phyloP scores from a whole-genome alignment of 2,888 invertebrate genomes.

The Volucella bombylans region DNA sequence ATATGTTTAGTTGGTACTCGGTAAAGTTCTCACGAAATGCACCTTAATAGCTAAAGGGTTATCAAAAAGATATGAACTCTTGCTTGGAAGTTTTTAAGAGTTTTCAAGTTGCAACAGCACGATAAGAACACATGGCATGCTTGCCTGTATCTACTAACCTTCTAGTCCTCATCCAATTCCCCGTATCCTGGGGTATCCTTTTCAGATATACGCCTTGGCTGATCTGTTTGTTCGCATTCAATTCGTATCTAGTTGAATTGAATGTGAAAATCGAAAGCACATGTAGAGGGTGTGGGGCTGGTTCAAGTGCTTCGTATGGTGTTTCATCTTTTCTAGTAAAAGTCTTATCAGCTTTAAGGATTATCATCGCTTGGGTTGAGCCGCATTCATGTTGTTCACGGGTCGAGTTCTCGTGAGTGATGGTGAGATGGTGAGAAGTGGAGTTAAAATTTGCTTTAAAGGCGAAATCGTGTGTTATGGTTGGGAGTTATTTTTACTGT shows the following conservation, averaged over 20 bases:
- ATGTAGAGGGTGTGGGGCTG: slow-evolving; percentile 12
- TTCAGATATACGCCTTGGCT: slow-evolving; percentile 8
- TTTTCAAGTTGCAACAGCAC: slow-evolving; percentile 37
- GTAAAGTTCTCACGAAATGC: slow-evolving; percentile 66
- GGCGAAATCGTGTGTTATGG: slow-evolving; percentile 6
- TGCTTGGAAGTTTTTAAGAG: slow-evolving; percentile 44
- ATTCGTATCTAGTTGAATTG: slow-evolving; percentile 43
- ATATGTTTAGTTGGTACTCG: slow-evolving; percentile 57
- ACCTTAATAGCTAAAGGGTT: slow-evolving; percentile 71
- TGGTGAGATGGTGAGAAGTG: background rate
- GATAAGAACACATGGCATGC: slow-evolving; percentile 3
- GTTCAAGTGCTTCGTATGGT: slow-evolving; percentile 41
- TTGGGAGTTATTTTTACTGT: background rate
- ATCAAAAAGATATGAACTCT: slow-evolving; percentile 67
- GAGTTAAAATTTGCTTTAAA: slow-evolving; percentile 1
- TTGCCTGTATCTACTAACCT: background rate
- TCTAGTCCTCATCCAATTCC: background rate
- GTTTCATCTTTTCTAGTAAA: slow-evolving; percentile 46
- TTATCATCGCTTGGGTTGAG: slow-evolving; percentile 58
- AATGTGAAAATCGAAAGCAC: slow-evolving; percentile 65
- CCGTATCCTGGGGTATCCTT: slow-evolving; percentile 13
- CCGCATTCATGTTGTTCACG: slow-evolving; percentile 39
- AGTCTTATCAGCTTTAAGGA: slow-evolving; percentile 63
- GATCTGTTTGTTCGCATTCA: slow-evolving; percentile 43
- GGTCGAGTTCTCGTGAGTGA: background rate